Evolutionary conservation across 2,113 vertebrate genomes (phyloP).

Genomic region (Tricholaema leucomelas): DNA sequence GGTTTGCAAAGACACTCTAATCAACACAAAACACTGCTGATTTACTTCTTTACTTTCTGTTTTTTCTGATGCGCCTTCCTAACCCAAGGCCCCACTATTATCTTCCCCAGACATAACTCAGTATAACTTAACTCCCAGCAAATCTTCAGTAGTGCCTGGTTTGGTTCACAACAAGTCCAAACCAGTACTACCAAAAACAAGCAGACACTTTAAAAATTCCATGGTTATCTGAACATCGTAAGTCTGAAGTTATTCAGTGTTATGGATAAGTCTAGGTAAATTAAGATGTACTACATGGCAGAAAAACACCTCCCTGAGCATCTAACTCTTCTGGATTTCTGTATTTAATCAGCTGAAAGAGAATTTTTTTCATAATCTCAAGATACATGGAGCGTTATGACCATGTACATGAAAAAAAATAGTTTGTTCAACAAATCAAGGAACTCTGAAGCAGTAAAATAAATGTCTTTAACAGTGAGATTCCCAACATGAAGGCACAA

Average conservation of each 20-base stretch:
- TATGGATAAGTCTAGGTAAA: background rate
- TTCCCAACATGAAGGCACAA: background rate
- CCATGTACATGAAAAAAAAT: background rate
- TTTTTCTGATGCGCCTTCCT: background rate
- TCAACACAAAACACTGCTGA: background rate
- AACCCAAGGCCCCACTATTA: background rate
- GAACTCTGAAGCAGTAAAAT: background rate
- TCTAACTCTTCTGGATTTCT: background rate
- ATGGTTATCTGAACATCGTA: background rate
- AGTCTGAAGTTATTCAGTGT: background rate
- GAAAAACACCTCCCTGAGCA: background rate
- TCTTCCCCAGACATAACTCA: background rate
- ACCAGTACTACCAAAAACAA: background rate
- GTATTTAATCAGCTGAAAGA: background rate
- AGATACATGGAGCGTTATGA: background rate
- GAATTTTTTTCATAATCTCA: background rate
- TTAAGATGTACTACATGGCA: background rate
- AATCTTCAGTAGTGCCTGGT: background rate
- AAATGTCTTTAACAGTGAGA: background rate
- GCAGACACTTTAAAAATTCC: background rate
- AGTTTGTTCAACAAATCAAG: background rate
- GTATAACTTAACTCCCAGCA: background rate
- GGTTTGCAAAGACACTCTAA: background rate
- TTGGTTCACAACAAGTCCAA: background rate
- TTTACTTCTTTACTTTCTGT: background rate